These are phyloP conservation scores for Tetramorium simillimum DNA, from an alignment of 1,140 invertebrate genomes.

Conservation along the genomic window DNA sequence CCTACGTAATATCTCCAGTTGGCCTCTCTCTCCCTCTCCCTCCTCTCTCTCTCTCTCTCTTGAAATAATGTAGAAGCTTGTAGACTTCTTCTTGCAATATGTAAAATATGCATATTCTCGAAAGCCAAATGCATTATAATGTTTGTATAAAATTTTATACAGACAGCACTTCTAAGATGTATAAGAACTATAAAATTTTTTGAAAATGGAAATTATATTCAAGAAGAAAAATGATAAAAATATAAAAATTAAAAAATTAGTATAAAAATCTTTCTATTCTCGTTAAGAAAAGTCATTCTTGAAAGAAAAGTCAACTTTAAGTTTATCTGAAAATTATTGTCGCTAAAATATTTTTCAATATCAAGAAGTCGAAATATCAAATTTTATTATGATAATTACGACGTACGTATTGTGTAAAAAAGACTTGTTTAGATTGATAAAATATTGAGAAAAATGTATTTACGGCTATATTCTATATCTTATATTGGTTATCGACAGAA, in stretches of 20 bases:
- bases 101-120: not conserved
- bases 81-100: not conserved
- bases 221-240: not conserved
- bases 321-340: not conserved
- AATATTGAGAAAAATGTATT: slow-evolving; percentile 8
- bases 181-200: not conserved
- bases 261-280: not conserved
- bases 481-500: slow-evolving; percentile 1
- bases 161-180: not conserved
- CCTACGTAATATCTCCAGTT: slow-evolving; percentile 72
- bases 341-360: not conserved
- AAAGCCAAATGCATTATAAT: not conserved
- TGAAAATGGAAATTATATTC: not conserved
- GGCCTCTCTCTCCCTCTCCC: not conserved
- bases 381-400: not conserved
- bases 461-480: not conserved
- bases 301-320: not conserved
- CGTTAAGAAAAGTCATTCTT: not conserved
- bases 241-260: not conserved
- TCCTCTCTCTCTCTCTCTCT: slow-evolving; percentile 36
- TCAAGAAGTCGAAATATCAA: not conserved
- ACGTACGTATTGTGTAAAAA: not conserved
- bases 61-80: slow-evolving; percentile 36
- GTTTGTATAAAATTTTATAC: not conserved
- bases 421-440: not conserved